Percentiles rank a stretch among this genome's conserved stretches.
These are phyloP conservation scores for Diaphora mendica DNA, from an alignment of 2,888 invertebrate genomes.

Conservation along the genomic window DNA sequence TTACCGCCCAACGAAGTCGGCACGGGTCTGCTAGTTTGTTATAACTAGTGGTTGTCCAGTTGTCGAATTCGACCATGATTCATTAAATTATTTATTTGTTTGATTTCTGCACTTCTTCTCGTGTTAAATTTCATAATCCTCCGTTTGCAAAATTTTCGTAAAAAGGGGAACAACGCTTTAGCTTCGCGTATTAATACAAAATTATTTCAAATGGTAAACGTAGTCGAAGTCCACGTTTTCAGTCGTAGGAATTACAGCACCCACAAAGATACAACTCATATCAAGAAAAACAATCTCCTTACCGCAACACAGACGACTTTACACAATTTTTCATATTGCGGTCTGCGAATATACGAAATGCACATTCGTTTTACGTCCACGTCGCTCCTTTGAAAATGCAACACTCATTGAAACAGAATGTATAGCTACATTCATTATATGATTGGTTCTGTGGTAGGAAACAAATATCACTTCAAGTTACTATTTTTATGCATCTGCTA, in stretches of 20 bases:
- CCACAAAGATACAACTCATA: not conserved
- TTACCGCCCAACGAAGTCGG: too few relatives aligned
- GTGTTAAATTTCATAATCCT: too few relatives aligned
- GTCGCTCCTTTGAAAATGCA: not conserved
- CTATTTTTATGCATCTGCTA: too few relatives aligned
- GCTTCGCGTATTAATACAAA: not conserved
- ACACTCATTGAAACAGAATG: not conserved
- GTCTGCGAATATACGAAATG: not conserved
- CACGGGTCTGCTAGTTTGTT: too few relatives aligned
- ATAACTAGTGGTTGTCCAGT: too few relatives aligned
- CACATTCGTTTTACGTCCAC: not conserved
- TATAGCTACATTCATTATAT: not conserved
- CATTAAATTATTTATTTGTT: too few relatives aligned
- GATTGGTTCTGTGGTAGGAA: not conserved
- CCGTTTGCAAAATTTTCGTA: too few relatives aligned
- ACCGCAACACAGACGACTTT: not conserved
- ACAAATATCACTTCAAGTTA: not conserved
- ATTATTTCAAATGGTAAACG: not conserved
- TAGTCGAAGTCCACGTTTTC: not conserved
- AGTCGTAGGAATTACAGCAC: not conserved
- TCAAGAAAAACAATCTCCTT: not conserved
- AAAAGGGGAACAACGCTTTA: too few relatives aligned
- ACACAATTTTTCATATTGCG: not conserved
- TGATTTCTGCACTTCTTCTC: too few relatives aligned
- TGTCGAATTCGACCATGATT: too few relatives aligned